These are phyloP conservation scores for Lepidochitona cinerea DNA, from an alignment of 2,888 invertebrate species.

Conservation along the genomic window DNA sequence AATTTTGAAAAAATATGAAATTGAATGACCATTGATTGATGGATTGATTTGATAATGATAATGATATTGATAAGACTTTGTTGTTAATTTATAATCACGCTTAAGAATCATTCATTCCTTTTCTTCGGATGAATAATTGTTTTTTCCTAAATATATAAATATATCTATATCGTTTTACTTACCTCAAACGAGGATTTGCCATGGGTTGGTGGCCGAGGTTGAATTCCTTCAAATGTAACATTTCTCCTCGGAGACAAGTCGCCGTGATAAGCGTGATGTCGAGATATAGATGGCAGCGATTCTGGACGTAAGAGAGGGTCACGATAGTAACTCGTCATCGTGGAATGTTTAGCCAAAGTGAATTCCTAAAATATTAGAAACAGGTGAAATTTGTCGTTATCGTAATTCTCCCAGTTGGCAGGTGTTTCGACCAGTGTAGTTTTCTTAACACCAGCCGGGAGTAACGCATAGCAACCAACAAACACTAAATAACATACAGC, in stretches of 20 bases:
- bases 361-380: neutral
- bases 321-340: conserved; percentile 2
- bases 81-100: too few relatives aligned
- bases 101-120: too few relatives aligned
- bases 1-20: too few relatives aligned
- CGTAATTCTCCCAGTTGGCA: neutral
- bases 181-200: conserved; percentile 1
- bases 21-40: too few relatives aligned
- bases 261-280: neutral
- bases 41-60: too few relatives aligned
- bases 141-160: too few relatives aligned
- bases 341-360: neutral
- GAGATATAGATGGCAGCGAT: neutral
- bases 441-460: conserved; percentile 4
- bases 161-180: neutral
- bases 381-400: neutral
- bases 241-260: neutral
- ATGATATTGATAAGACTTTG: too few relatives aligned
- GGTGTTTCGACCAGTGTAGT: conserved; percentile 1
- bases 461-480: conserved; percentile 37
- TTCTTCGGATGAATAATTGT: too few relatives aligned
- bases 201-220: neutral
- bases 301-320: neutral
- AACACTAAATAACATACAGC: conserved; percentile 1
- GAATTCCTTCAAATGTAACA: neutral